Base-by-base conservation (phyloP, 1,140 invertebrate genomes). In the Drosophila chauvacae region DNA sequence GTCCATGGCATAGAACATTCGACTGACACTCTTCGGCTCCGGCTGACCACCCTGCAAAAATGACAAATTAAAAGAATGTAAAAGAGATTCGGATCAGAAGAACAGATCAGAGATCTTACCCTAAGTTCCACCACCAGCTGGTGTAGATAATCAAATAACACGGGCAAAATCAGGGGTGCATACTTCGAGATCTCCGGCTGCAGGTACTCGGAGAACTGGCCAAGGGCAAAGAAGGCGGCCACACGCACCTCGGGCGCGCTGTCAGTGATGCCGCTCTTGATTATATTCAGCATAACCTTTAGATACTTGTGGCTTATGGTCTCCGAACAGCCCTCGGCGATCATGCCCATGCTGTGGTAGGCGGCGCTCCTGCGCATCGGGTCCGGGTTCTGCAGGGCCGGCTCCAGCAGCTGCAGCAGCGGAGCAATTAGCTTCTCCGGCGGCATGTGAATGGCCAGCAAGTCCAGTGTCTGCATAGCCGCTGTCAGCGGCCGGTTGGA, bases 1-100 rank as follows among this genome's bases (percentile, higher is more conserved):
- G 91, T 97, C 96, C 26, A 97, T 80, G 1, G 97, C 96, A 91
- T 97, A 97, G 85, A 97, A 97, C 92, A 97, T 95, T 44, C 96
- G 94, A 73, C 95, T 94, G 0, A 96, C 92, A 35, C 95, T 95
- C 16, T 94, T 93, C 0, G 94, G 94, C 61, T 96, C 94, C 66
- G 94, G 94, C 20, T 94, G 91, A 48, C 94, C 93, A 59, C 93
- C 93, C 83, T 94, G 66, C 1, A 77, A 77, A 44, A 2, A 45
- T n/a, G 7, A 53, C 42, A 65, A 65, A 79, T 65, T 30, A 50
- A 23, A 23, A 23, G 23, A 23, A 2, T 44, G 20, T 20, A 20
- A 66, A 20, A 66, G 9, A 16, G 7, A n/a, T 14, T 45, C 30
- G 14, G 4, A 26, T 26, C 16, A 13, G 39, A 44, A 16, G 6